Evolutionary conservation across 2,888 invertebrate genomes (phyloP), one percentile per base, ranked within the genome.

Genomic region (Hylaea fasciaria): DNA sequence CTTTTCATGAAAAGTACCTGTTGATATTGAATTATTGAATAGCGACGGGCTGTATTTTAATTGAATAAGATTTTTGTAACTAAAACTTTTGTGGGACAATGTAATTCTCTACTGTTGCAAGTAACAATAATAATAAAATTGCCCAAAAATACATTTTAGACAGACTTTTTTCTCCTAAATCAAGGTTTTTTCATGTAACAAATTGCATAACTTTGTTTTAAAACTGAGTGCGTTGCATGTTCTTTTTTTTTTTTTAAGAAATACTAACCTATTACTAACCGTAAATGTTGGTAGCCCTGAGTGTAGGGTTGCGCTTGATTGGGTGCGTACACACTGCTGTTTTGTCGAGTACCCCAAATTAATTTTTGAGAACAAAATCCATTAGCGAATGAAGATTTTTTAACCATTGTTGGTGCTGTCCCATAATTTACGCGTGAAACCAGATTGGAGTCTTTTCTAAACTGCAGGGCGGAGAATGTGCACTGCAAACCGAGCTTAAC

Each of bases 341-440:
- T 85, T 85, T 82, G 85, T 88, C 81, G 80, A 88, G 87, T 87
- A 89, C 90, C 90, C 90, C 86, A 88, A 91, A 91, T 91, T 89
- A 91, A 91, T 91, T 88, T 90, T 88, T 86, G 85, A 88, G 89
- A 91, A 90, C 88, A 89, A 89, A 89, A 91, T 90, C 87, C 90
- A 91, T 91, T 91, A 91, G 90, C 83, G 87, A 86, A 87, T 88
- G 81, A 82, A 80, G 77, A 76, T 86, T 89, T 89, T 88, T 86
- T 87, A 79, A 71, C 68, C 78, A 82, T 91, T 91, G 89, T 91
- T 85, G 85, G 87, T 83, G 82, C 85, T 87, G 88, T 89, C 86
- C 85, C 86, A 90, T 91, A 91, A 90, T 89, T 91, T 91, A 90
- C 87, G 87, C 81, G 80, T 81, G 79, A 87, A 90, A 88, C 87